A percentile compares a stretch with the other conserved stretches of the same genome.
These are phyloP conservation scores for Leptinotarsa peninsularis DNA, from an alignment of 2,888 invertebrate species.

Conservation along the genomic window DNA sequence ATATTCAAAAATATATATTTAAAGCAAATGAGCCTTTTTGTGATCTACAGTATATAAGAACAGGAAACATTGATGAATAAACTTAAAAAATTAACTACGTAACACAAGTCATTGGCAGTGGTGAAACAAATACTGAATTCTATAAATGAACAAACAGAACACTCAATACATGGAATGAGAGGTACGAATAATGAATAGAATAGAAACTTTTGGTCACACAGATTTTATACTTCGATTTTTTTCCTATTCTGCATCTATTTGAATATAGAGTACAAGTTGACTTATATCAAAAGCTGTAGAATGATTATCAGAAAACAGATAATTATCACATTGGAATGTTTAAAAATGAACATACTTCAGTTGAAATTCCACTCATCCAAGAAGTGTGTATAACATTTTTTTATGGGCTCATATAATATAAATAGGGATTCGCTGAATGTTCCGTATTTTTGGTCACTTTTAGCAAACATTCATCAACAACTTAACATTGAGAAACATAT, in stretches of 20 bases:
- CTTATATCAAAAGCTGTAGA: too few relatives aligned
- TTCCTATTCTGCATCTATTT: not conserved
- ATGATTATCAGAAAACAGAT: too few relatives aligned
- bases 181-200: not conserved
- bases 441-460: not conserved
- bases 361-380: too few relatives aligned
- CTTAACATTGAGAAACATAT: slow-evolving; percentile 11
- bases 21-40: slow-evolving; percentile 36
- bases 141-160: slow-evolving; percentile 28
- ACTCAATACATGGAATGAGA: not conserved
- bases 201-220: not conserved
- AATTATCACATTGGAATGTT: too few relatives aligned
- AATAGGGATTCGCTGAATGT: not conserved
- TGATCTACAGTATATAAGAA: slow-evolving; percentile 26
- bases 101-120: slow-evolving; percentile 36
- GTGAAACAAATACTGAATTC: slow-evolving; percentile 31
- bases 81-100: slow-evolving; percentile 22
- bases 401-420: not conserved
- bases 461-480: not conserved
- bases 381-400: too few relatives aligned
- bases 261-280: not conserved
- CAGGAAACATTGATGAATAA: slow-evolving; percentile 31
- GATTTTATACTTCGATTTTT: too few relatives aligned
- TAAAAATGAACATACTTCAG: too few relatives aligned
- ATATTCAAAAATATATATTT: slow-evolving; percentile 2